Percentiles rank a stretch among this genome's conserved stretches.
Conservation (phyloP, 2,888 invertebrate species). For the Noctua comes region DNA sequence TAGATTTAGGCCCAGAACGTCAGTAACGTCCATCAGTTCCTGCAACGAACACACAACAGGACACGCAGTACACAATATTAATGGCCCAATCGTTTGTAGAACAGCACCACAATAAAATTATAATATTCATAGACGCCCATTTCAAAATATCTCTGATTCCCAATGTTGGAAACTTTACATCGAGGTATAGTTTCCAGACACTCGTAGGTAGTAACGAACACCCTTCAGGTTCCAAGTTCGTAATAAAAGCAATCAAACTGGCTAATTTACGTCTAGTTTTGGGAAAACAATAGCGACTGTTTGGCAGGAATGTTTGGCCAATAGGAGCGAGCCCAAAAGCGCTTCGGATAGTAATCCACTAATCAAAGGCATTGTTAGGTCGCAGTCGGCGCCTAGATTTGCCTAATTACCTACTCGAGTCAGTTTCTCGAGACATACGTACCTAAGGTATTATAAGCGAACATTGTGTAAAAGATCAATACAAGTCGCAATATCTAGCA, state of each 20-base stretch:
- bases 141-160: constrained; percentile 11
- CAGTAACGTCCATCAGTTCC: background rate
- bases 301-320: constrained; percentile 39
- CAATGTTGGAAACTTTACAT: constrained; percentile 6
- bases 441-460: background rate
- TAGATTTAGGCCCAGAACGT: background rate
- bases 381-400: constrained; percentile 76
- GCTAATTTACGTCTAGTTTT: constrained; percentile 35
- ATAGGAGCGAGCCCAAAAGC: constrained; percentile 61
- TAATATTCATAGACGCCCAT: background rate
- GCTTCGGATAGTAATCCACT: constrained; percentile 74
- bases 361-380: constrained; percentile 79
- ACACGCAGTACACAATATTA: too few relatives aligned
- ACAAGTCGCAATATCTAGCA: background rate
- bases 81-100: background rate
- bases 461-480: background rate
- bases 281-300: constrained; percentile 47
- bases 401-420: constrained; percentile 78
- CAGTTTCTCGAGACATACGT: constrained; percentile 60
- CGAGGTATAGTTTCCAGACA: constrained; percentile 14
- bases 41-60: background rate
- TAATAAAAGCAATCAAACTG: constrained; percentile 27
- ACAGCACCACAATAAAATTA: background rate
- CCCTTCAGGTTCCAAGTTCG: constrained; percentile 34
- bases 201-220: background rate